These are phyloP conservation scores for Eriosoma lanigerum DNA, from an alignment of 1,140 invertebrate genomes.

Conservation along the genomic window DNA sequence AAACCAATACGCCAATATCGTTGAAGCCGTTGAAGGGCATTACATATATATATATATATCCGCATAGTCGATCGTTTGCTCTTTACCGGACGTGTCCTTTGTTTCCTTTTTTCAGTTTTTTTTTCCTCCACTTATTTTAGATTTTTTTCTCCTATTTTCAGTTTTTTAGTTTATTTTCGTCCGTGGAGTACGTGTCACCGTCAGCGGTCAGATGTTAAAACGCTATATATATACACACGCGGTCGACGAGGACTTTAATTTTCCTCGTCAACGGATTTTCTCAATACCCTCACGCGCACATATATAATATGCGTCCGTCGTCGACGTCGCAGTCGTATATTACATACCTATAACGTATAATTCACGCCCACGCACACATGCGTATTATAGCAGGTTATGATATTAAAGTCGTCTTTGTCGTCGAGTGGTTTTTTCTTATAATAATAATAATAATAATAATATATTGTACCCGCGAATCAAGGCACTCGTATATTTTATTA, in stretches of 20 bases:
- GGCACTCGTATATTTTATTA: too few species aligned
- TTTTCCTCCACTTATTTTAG: background rate
- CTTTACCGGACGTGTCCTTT: conserved; percentile 39
- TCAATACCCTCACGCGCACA: conserved; percentile 17
- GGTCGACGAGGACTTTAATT: conserved; percentile 44
- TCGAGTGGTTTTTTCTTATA: conserved; percentile 30
- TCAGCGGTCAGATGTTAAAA: conserved; percentile 49
- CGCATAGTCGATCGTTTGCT: conserved; percentile 29
- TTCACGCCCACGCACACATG: background rate
- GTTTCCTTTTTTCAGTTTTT: conserved; percentile 21
- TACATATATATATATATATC: conserved; percentile 2
- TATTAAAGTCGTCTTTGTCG: conserved; percentile 7
- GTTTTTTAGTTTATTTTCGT: conserved; percentile 13
- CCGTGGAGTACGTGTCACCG: conserved; percentile 44
- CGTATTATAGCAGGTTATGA: background rate
- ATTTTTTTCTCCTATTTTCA: background rate
- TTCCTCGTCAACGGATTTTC: conserved; percentile 49
- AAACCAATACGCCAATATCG: background rate
- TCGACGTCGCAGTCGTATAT: background rate
- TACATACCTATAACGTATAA: background rate
- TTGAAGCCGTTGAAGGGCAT: background rate
- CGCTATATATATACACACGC: background rate
- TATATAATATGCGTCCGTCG: conserved; percentile 2
- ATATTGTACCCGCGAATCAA: background rate
- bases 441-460: background rate